Conservation (phyloP, 1,140 invertebrate genomes). For the Lepidostoma basale region DNA sequence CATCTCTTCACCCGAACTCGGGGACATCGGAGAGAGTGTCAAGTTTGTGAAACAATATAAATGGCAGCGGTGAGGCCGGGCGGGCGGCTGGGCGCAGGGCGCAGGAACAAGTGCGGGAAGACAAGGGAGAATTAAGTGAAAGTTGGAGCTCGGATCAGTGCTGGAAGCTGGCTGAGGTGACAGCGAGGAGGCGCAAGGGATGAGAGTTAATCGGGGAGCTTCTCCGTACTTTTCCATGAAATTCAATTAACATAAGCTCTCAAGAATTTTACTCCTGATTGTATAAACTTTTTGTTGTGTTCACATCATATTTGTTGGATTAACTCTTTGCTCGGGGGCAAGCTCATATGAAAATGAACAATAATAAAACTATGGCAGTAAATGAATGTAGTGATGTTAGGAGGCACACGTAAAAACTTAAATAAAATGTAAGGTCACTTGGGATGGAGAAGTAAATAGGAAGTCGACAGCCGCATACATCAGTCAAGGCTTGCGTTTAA, state of each 20-base stretch:
- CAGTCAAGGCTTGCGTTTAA: too few species aligned
- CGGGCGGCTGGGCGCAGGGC: too few species aligned
- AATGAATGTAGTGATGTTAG: too few species aligned
- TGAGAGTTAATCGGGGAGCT: constrained; percentile 13
- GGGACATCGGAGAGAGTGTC: not conserved
- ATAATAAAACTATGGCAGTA: too few species aligned
- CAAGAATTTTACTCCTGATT: constrained; percentile 2
- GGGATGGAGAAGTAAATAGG: too few species aligned
- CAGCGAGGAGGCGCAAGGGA: not conserved
- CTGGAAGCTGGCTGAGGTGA: not conserved
- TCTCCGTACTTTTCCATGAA: not conserved
- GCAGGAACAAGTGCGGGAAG: not conserved
- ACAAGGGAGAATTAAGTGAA: constrained; percentile 10
- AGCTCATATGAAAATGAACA: too few species aligned
- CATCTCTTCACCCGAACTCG: not conserved
- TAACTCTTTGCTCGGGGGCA: too few species aligned
- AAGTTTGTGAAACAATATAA: not conserved
- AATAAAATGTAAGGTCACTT: too few species aligned
- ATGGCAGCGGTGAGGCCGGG: not conserved
- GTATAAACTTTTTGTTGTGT: not conserved
- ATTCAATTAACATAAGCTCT: constrained; percentile 13
- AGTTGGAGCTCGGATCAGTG: not conserved
- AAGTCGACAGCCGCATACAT: too few species aligned
- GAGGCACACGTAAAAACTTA: too few species aligned
- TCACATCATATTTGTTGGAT: too few species aligned